phyloP scores from a whole-genome alignment of 2,113 vertebrate species.

The Sinocyclocheilus anshuiensis region DNA sequence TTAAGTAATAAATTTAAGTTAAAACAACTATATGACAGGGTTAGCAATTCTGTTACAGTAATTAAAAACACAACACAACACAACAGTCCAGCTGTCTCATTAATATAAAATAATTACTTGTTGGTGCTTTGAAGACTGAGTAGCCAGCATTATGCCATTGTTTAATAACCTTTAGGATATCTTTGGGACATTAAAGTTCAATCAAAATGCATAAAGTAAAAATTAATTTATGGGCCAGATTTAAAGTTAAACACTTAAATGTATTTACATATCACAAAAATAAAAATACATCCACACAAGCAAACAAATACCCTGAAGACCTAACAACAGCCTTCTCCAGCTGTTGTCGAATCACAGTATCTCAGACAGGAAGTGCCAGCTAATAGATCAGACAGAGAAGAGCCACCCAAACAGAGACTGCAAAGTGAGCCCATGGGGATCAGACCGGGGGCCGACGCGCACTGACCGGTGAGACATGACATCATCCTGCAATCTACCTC shows the following conservation, averaged over 20 bases:
- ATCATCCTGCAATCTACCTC: conserved; percentile 50
- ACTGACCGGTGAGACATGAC: conserved; percentile 53
- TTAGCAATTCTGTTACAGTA: too few relatives aligned
- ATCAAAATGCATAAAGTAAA: not conserved
- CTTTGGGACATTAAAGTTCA: not conserved
- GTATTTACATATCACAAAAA: not conserved
- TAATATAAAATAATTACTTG: not conserved
- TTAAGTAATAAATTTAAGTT: too few relatives aligned
- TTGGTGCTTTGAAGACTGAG: not conserved
- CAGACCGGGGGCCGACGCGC: not conserved
- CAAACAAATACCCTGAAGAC: conserved; percentile 19
- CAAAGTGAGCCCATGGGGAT: conserved; percentile 34
- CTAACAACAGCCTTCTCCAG: not conserved
- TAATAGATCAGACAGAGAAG: conserved; percentile 20
- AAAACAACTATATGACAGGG: too few relatives aligned
- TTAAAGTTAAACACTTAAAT: not conserved
- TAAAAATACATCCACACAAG: not conserved
- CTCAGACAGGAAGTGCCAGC: conserved; percentile 22
- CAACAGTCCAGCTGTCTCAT: too few relatives aligned
- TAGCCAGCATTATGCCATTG: not conserved
- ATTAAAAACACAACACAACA: too few relatives aligned
- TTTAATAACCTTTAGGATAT: not conserved
- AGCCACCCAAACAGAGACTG: conserved; percentile 37
- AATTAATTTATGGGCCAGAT: not conserved
- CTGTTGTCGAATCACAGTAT: conserved; percentile 20